Evolutionary conservation across 2,888 invertebrate genomes (phyloP).

Genomic region (Serrognathus titanus): DNA sequence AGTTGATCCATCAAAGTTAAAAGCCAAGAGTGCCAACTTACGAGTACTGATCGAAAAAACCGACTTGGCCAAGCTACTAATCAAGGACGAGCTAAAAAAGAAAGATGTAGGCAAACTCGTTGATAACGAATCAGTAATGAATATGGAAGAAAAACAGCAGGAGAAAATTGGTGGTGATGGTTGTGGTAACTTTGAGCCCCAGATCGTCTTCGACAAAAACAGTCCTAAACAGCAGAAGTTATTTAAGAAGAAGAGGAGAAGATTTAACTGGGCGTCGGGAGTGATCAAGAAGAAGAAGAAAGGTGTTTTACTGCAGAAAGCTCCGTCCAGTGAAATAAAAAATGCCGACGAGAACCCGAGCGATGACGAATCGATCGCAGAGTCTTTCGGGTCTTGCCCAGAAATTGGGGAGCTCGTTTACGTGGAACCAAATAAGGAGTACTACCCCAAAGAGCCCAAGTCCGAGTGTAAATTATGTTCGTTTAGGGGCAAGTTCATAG

Average conservation of each 20-base stretch:
- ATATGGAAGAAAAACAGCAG: slow-evolving; percentile 14
- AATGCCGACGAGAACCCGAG: not conserved
- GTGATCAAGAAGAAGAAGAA: slow-evolving; percentile 46
- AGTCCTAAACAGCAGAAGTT: slow-evolving; percentile 3
- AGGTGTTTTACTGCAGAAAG: slow-evolving; percentile 26
- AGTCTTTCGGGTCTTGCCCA: not conserved
- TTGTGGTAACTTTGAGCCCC: slow-evolving; percentile 14
- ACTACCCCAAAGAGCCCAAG: slow-evolving; percentile 47
- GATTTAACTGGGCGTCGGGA: slow-evolving; percentile 29
- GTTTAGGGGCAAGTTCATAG: slow-evolving; percentile 59
- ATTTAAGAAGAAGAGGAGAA: slow-evolving; percentile 14
- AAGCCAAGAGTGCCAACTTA: slow-evolving; percentile 32
- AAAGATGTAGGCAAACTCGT: slow-evolving; percentile 1
- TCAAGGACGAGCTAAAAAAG: not conserved
- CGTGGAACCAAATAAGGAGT: slow-evolving; percentile 43
- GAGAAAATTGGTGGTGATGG: slow-evolving; percentile 30
- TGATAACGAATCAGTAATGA: not conserved
- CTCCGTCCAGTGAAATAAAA: not conserved
- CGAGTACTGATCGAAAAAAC: slow-evolving; percentile 37
- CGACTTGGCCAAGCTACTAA: slow-evolving; percentile 23
- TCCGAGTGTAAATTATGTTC: slow-evolving; percentile 61
- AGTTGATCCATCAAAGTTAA: slow-evolving; percentile 17
- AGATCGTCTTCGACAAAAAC: not conserved
- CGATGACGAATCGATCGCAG: not conserved
- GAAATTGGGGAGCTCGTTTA: slow-evolving; percentile 4